Conservation (phyloP, 30 jellyfish, hydroid and myxozoan genomes). For the Turritopsis dohrnii region DNA sequence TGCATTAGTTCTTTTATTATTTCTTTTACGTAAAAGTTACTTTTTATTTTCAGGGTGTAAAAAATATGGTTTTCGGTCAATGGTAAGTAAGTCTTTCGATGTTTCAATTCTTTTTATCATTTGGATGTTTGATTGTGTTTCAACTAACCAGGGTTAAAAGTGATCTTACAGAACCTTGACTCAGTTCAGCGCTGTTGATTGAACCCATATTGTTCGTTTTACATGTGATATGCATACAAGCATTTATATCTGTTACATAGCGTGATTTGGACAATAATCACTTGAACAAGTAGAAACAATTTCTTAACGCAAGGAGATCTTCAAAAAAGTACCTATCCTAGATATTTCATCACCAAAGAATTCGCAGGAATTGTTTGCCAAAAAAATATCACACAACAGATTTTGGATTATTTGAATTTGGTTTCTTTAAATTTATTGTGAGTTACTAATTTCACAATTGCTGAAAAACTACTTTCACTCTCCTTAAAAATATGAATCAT, state of each 20-base stretch:
- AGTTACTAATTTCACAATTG: background rate
- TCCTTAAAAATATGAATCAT: background rate
- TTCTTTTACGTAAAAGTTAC: too few relatives aligned
- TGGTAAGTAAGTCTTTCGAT: too few relatives aligned
- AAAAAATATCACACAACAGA: background rate
- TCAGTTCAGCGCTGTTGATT: too few relatives aligned
- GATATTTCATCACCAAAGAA: background rate
- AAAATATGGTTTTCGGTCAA: too few relatives aligned
- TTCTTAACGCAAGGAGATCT: background rate
- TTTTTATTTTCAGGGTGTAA: too few relatives aligned
- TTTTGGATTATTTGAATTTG: background rate
- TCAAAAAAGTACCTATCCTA: background rate
- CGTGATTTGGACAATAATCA: background rate
- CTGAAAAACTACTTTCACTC: background rate
- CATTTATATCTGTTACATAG: background rate
- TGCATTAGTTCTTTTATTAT: too few relatives aligned
- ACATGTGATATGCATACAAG: background rate
- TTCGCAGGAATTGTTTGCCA: background rate
- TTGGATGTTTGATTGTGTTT: too few relatives aligned
- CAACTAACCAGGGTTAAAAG: too few relatives aligned
- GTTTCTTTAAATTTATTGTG: background rate
- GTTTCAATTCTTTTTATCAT: too few relatives aligned
- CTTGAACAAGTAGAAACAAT: background rate
- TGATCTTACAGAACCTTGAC: too few relatives aligned
- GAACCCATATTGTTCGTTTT: too few relatives aligned